Conservation (phyloP, 2,888 invertebrate genomes). For the Hydrotaea cyrtoneurina region DNA sequence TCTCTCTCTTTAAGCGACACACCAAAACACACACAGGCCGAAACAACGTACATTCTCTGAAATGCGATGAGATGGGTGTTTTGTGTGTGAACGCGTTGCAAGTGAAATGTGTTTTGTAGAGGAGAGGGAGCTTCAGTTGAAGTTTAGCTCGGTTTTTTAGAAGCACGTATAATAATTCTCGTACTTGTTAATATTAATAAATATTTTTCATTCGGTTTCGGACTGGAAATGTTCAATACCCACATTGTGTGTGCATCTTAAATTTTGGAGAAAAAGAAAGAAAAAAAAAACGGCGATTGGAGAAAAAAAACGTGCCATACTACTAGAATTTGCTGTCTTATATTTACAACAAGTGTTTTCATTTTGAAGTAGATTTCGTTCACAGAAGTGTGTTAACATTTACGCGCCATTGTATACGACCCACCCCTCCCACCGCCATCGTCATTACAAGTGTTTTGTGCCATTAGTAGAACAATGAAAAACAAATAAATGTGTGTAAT, state of each 20-base stretch:
- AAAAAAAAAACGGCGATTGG: neutral
- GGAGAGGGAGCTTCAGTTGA: conserved; percentile 66
- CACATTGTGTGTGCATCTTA: conserved; percentile 10
- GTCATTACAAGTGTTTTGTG: too few species aligned
- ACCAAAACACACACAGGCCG: neutral
- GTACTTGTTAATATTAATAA: too few species aligned
- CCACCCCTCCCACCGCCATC: too few species aligned
- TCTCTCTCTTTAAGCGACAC: conserved; percentile 7
- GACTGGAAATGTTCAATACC: conserved; percentile 15
- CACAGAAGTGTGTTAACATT: neutral
- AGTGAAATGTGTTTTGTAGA: conserved; percentile 62
- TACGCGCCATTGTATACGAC: conserved; percentile 10
- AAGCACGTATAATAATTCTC: conserved; percentile 61
- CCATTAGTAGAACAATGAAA: too few species aligned
- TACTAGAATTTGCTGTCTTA: neutral
- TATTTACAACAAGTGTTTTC: conserved; percentile 4
- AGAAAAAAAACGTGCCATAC: conserved; percentile 13
- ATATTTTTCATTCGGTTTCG: neutral
- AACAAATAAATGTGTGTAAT: too few species aligned
- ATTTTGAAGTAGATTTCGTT: neutral
- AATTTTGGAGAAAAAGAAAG: too few species aligned
- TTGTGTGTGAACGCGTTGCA: conserved; percentile 40
- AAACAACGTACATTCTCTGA: neutral
- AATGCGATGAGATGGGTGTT: neutral
- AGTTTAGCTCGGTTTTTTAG: conserved; percentile 68